Base-by-base conservation (phyloP, 2,888 invertebrate genomes). In the Pristionchus fissidentatus region DNA sequence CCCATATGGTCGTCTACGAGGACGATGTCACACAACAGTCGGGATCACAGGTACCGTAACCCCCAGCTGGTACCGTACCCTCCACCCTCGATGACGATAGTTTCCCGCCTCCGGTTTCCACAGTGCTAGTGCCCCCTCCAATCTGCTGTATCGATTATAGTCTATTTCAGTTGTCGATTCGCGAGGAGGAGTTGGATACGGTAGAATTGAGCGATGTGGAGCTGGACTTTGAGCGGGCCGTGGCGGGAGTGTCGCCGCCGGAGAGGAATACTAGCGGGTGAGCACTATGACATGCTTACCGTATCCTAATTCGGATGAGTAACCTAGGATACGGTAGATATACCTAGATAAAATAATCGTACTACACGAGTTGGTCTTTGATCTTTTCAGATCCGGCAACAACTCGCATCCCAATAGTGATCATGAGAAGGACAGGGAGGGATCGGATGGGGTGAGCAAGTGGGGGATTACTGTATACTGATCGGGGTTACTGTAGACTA, bases 151-250 rank as follows among this genome's bases (percentile, higher is more conserved):
- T n/a, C n/a, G n/a, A n/a, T n/a, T n/a, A n/a, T n/a, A n/a, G n/a
- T n/a, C n/a, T n/a, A 15, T 55, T 70, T 70, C 70, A 70, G 70
- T 70, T 70, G n/a, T 70, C 70, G 70, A 70, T 70, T 32, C 70
- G 70, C 41, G 41, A 41, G 70, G 35, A 35, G 19, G 66, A 66
- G 22, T 29, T 66, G 66, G 66, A 66, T 19, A 66, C 66, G 66
- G 22, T 66, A 15, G 66, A 66, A 29, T 26, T 70, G 70, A 70
- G 41, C 70, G 70, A 70, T 7, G 70, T 70, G 1, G 70, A 70
- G 70, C 70, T 70, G 41, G 70, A 70, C n/a, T 70, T 70, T 13
- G 70, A 70, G 1, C 41, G 70, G 10, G 70, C 70, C 0, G 41
- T 70, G 1, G 70, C 70, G 10, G 70, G 70, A 8, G 70, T 70